Conservation (phyloP, 1,140 invertebrate species). For the Muscidifurax raptorellus region DNA sequence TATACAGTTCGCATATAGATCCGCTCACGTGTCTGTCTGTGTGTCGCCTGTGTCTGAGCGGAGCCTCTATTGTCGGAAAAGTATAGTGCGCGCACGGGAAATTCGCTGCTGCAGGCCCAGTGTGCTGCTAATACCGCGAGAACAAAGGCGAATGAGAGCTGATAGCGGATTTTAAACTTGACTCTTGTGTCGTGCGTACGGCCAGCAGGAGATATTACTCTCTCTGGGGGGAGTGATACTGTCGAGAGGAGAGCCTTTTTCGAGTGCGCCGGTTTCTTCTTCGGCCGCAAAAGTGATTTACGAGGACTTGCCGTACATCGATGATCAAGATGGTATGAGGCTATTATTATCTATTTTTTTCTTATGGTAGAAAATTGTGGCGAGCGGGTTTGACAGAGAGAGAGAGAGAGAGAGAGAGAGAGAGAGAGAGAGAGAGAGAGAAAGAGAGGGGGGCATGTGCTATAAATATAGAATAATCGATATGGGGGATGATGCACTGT, state of each 20-base stretch:
- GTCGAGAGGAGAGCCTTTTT: not conserved
- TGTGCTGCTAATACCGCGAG: not conserved
- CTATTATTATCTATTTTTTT: not conserved
- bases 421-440: too few species aligned
- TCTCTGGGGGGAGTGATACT: not conserved
- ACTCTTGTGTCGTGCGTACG: too few species aligned
- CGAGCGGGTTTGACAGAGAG: not conserved
- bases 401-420: too few species aligned
- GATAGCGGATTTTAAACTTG: too few species aligned
- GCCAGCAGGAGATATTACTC: not conserved
- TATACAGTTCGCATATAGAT: not conserved
- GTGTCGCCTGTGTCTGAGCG: not conserved
- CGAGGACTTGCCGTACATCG: not conserved
- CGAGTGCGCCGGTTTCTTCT: too few species aligned
- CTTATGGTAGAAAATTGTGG: too few species aligned
- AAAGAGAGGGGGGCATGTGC: too few species aligned
- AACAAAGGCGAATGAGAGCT: too few species aligned
- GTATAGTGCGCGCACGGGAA: not conserved
- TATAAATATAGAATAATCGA: not conserved
- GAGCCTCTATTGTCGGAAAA: too few species aligned
- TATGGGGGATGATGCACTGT: not conserved
- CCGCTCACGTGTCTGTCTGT: not conserved
- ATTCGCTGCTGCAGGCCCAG: not conserved
- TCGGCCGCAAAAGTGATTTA: not conserved
- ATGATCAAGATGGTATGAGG: not conserved